A percentile compares a stretch with the other conserved stretches of the same genome.
Conservation (phyloP, 2,113 vertebrate species). For the Apteryx owenii region DNA sequence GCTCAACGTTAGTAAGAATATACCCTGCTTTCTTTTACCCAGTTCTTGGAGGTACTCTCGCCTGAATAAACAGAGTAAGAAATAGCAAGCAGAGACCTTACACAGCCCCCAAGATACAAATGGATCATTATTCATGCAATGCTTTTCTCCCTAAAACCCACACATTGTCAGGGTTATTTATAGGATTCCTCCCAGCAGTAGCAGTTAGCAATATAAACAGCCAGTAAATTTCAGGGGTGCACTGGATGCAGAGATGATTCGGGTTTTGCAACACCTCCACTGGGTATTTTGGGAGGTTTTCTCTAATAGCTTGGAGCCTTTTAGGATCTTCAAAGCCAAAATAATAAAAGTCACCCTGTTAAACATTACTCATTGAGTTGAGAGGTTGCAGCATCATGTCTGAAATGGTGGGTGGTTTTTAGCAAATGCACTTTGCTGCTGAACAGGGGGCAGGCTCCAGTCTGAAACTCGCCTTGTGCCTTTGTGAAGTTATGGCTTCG, state of each 20-base stretch:
- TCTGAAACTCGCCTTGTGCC: accelerated
- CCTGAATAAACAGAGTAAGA: neutral
- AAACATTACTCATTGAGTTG: neutral
- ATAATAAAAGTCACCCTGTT: conserved; percentile 32
- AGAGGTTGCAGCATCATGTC: neutral
- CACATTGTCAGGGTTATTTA: conserved; percentile 27
- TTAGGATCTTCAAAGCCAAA: neutral
- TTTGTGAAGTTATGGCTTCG: neutral
- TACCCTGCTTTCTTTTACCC: neutral
- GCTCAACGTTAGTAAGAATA: neutral
- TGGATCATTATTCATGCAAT: neutral
- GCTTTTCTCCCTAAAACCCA: neutral
- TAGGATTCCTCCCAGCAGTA: neutral
- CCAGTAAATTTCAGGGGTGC: conserved; percentile 33
- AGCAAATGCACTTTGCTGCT: neutral
- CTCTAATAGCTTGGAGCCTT: neutral
- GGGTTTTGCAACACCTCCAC: neutral
- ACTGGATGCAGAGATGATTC: neutral
- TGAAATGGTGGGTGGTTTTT: conserved; percentile 35
- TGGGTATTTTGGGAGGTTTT: neutral
- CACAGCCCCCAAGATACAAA: neutral
- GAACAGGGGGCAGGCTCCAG: neutral
- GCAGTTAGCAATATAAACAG: neutral
- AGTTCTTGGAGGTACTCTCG: neutral
- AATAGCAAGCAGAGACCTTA: neutral